phyloP scores from a whole-genome alignment of 64 coral and sea anemone species.

The Trachythela sp. region DNA sequence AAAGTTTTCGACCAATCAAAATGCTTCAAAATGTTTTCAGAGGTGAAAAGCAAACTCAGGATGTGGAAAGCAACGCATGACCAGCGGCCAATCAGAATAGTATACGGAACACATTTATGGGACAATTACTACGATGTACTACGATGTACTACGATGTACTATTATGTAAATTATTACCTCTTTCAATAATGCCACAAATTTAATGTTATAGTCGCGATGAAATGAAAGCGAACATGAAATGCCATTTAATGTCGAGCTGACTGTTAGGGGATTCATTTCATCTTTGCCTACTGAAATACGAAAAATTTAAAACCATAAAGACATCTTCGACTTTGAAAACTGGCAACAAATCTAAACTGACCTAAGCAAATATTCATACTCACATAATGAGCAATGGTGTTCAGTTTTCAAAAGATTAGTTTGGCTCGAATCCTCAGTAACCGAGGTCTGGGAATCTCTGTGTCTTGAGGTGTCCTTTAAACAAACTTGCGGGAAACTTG shows the following conservation, averaged over 20 bases:
- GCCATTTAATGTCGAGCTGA: constrained; percentile 11
- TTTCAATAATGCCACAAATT: constrained; percentile 9
- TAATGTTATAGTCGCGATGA: constrained; percentile 8
- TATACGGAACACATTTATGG: too few relatives aligned
- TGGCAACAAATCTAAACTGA: too few relatives aligned
- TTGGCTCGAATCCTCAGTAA: constrained; percentile 30
- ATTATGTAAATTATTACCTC: too few relatives aligned
- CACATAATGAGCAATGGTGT: not conserved
- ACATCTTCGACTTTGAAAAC: too few relatives aligned
- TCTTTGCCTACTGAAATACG: not conserved
- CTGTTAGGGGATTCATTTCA: not conserved
- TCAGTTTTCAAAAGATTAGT: not conserved
- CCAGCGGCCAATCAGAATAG: too few relatives aligned
- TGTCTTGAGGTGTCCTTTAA: constrained; percentile 83
- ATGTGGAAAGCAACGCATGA: too few relatives aligned
- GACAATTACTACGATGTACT: not conserved
- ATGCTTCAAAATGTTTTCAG: too few relatives aligned
- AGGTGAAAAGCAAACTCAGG: too few relatives aligned
- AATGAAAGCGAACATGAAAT: constrained; percentile 8
- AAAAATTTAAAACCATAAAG: not conserved
- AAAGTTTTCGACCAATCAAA: too few relatives aligned
- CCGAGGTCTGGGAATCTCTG: constrained; percentile 73
- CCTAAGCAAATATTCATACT: too few relatives aligned
- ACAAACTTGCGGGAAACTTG: constrained; percentile 85
- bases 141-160: too few relatives aligned